Base-by-base conservation (phyloP, 2,888 invertebrate species). In the Drosophila borborema region DNA sequence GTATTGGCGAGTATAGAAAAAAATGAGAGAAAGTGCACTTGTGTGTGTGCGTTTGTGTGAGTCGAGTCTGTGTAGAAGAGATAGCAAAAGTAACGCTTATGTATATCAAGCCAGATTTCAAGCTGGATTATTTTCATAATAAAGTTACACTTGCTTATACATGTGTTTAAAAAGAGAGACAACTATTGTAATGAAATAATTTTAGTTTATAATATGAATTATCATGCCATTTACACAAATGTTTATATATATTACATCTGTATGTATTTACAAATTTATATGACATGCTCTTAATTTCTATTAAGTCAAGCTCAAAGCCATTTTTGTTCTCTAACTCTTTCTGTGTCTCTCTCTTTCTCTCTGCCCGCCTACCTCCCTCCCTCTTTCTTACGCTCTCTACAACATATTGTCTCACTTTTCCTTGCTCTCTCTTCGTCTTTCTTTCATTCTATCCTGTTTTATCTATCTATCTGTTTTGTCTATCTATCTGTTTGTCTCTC, bases 71-170 rank as follows among this genome's bases (percentile, higher is more conserved):
- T 18, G 54, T n/a, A n/a, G 14, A n/a, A 40, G 34, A 34, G 20
- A 14, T 23, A n/a, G 36, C 34, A 40, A 38, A 38, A 38, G 12
- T 40, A 56, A 58, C 36, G 36, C 18, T 36, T 28, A 74, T 20
- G n/a, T n/a, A n/a, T n/a, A 61, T 75, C 64, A 48, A 76, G 71
- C 56, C 65, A 71, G 62, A 49, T 40, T 60, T 60, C 16, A 48
- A 54, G 20, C 51, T 40, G 18, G 34, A 41, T 31, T 43, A 5
- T 12, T 18, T 18, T 18, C 18, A n/a, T 5, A 20, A 14, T 20
- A 7, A 9, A 7, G 16, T 16, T 5, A 16, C 9, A 28, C 16
- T 16, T 28, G 20, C 4, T 5, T 16, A 16, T 53, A 36, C 23
- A 23, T 23, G 4, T 53, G 1, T 10, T n/a, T 38, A 28, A 40